Percentiles rank a stretch among this genome's conserved stretches.
Evolutionary conservation across 2,888 invertebrate genomes (phyloP).

Genomic region (Lithosia quadra): DNA sequence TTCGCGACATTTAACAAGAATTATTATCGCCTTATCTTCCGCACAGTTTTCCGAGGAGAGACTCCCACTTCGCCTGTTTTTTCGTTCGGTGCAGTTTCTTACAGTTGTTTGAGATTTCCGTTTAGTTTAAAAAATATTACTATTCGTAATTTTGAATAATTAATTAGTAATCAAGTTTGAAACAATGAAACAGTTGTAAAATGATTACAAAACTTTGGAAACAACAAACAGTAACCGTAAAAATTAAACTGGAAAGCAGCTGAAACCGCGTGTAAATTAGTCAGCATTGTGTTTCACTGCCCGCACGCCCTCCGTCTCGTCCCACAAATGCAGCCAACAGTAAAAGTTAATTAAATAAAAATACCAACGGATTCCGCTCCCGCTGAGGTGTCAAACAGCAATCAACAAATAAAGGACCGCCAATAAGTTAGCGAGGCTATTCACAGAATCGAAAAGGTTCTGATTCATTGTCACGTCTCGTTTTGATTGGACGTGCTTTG

Average conservation of each 20-base stretch:
- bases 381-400: constrained; percentile 81
- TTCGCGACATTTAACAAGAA: constrained; percentile 84
- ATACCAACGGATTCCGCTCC: constrained; percentile 74
- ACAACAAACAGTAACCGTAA: constrained; percentile 58
- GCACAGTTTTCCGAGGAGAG: constrained; percentile 70
- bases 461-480: constrained; percentile 85
- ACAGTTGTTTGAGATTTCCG: constrained; percentile 62
- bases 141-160: constrained; percentile 35
- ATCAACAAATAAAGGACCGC: constrained; percentile 83
- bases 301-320: constrained; percentile 49
- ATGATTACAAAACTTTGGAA: constrained; percentile 64
- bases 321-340: constrained; percentile 67
- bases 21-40: constrained; percentile 84
- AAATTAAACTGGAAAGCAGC: constrained; percentile 67
- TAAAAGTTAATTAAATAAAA: constrained; percentile 82
- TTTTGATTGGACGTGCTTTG: constrained; percentile 87
- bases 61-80: constrained; percentile 72
- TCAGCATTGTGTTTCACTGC: constrained; percentile 73
- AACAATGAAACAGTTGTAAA: constrained; percentile 53
- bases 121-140: neutral
- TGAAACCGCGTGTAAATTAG: constrained; percentile 77
- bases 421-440: constrained; percentile 84
- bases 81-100: constrained; percentile 75
- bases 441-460: constrained; percentile 82
- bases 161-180: constrained; percentile 38